Evolutionary conservation across 2,113 vertebrate species (phyloP).

Genomic region (Narcine bancroftii): DNA sequence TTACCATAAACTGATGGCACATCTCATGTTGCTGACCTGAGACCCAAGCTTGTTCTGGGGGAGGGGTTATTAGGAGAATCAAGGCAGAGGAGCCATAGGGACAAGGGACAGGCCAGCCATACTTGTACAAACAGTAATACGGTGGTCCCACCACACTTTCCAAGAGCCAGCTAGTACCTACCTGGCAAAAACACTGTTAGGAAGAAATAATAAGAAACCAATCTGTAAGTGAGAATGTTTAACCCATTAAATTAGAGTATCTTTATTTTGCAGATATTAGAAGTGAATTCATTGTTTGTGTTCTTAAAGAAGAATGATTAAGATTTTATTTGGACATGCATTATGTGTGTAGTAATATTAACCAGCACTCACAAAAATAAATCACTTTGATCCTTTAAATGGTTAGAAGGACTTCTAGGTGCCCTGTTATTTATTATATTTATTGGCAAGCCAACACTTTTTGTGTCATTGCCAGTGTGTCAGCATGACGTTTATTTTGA

Average conservation of each 20-base stretch:
- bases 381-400: background rate
- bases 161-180: background rate
- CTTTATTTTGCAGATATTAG: background rate
- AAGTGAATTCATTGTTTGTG: background rate
- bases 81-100: too few relatives aligned
- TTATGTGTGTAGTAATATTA: background rate
- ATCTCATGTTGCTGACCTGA: too few relatives aligned
- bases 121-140: too few relatives aligned
- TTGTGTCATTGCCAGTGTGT: too few relatives aligned
- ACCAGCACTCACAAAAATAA: background rate
- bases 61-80: too few relatives aligned
- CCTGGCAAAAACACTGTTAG: background rate
- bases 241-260: background rate
- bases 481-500: background rate
- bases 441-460: background rate
- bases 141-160: too few relatives aligned
- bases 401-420: background rate
- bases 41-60: too few relatives aligned
- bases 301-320: background rate
- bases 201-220: background rate
- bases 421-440: background rate
- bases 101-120: too few relatives aligned
- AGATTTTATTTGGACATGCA: background rate
- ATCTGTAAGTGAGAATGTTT: background rate
- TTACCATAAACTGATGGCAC: too few relatives aligned